Conservation (phyloP, 2,888 invertebrate species). For the Epinotia brunnichana region DNA sequence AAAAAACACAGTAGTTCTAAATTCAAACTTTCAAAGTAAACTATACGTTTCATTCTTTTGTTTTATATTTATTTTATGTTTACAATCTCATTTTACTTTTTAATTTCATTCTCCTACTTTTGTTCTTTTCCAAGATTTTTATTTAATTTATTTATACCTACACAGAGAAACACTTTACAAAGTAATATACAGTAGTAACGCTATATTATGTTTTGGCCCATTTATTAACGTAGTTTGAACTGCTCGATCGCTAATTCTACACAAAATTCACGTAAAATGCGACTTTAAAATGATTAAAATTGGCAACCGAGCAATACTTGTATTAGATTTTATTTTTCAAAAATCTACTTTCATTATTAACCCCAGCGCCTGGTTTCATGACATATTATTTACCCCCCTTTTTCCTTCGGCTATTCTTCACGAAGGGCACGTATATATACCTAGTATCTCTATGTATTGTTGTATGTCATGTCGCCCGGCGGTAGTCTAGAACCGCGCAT, state of each 20-base stretch:
- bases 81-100: constrained; percentile 58
- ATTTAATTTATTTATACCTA: constrained; percentile 72
- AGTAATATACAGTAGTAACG: constrained; percentile 71
- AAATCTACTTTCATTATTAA: constrained; percentile 62
- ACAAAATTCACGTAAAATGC: background rate
- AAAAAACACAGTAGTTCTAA: constrained; percentile 65
- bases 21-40: constrained; percentile 62
- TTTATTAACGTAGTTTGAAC: constrained; percentile 70
- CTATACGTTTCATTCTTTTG: constrained; percentile 58
- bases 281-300: constrained; percentile 51
- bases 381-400: constrained; percentile 56
- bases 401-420: constrained; percentile 37
- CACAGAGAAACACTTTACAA: constrained; percentile 84
- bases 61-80: constrained; percentile 58
- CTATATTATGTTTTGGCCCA: constrained; percentile 78
- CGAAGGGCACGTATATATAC: constrained; percentile 43
- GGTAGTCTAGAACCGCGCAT: constrained; percentile 63
- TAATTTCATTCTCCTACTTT: constrained; percentile 74
- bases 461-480: constrained; percentile 72
- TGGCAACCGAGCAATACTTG: constrained; percentile 73
- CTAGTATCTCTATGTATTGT: constrained; percentile 21
- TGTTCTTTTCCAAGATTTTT: constrained; percentile 66
- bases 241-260: constrained; percentile 74
- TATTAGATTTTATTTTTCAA: constrained; percentile 69
- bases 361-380: constrained; percentile 73